Conservation (phyloP, 2,888 invertebrate genomes). For the Zeuzera pyrina region DNA sequence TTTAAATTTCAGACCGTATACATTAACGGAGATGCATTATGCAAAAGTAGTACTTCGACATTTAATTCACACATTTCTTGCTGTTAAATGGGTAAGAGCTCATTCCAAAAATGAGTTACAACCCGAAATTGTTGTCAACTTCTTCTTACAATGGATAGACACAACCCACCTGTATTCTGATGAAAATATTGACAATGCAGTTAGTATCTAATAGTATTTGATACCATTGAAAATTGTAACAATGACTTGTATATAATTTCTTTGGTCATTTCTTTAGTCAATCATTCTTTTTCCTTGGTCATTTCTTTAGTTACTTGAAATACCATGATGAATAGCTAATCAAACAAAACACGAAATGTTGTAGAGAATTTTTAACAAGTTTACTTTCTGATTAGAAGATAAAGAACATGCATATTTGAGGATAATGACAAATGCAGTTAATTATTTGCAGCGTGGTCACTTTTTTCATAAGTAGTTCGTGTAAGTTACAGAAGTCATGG, state of each 20-base stretch:
- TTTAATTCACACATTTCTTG: slow-evolving; percentile 34
- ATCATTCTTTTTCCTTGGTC: slow-evolving; percentile 9
- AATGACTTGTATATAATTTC: too few relatives aligned
- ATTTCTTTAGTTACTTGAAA: too few relatives aligned
- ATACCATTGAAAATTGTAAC: not conserved
- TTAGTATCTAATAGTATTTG: slow-evolving; percentile 17
- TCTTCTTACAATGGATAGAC: slow-evolving; percentile 49
- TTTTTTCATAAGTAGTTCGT: too few relatives aligned
- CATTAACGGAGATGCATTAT: slow-evolving; percentile 44
- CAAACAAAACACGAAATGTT: too few relatives aligned
- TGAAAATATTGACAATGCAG: slow-evolving; percentile 27
- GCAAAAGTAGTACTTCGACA: slow-evolving; percentile 34
- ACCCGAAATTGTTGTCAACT: slow-evolving; percentile 38
- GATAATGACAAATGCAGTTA: too few relatives aligned
- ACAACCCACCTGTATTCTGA: slow-evolving; percentile 30
- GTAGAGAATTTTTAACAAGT: too few relatives aligned
- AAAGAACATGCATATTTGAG: too few relatives aligned
- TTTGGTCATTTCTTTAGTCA: not conserved
- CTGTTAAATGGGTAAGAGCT: slow-evolving; percentile 38
- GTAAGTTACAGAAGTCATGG: too few relatives aligned
- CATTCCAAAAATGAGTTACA: slow-evolving; percentile 21
- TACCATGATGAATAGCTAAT: too few relatives aligned
- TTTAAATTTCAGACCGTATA: slow-evolving; percentile 31
- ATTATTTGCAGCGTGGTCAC: too few relatives aligned
- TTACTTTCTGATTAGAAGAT: too few relatives aligned